Evolutionary conservation across 2,797 vertebrate genomes (phyloP).

Genomic region (Trachurus trachurus): DNA sequence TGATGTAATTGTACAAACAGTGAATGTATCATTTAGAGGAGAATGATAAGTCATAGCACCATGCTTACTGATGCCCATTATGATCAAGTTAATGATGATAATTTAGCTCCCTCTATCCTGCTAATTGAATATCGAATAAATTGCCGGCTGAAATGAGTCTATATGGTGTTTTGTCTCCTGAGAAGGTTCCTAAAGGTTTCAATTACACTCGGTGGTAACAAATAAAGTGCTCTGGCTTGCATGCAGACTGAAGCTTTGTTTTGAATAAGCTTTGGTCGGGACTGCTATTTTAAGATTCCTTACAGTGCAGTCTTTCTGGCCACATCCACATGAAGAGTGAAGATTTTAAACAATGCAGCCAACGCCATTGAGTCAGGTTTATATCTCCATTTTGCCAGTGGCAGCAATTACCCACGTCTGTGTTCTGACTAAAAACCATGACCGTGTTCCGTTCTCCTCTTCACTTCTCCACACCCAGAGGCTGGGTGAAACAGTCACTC

Average conservation of each 20-base stretch:
- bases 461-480: constrained; percentile 62
- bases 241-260: constrained; percentile 29
- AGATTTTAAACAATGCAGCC: constrained; percentile 57
- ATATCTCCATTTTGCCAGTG: constrained; percentile 59
- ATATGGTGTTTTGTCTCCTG: constrained; percentile 17
- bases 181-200: constrained; percentile 29
- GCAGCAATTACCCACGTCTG: constrained; percentile 76
- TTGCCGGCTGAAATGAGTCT: constrained; percentile 23
- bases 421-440: constrained; percentile 73
- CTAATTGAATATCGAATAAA: constrained; percentile 39
- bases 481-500: constrained; percentile 69
- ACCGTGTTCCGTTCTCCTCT: constrained; percentile 59
- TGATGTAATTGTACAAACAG: neutral
- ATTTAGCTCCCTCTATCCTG: constrained; percentile 19
- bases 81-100: constrained; percentile 34
- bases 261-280: constrained; percentile 32
- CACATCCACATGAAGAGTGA: constrained; percentile 12
- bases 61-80: constrained; percentile 15
- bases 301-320: constrained; percentile 24
- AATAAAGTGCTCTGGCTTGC: constrained; percentile 29
- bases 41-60: constrained; percentile 5
- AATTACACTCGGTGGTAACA: constrained; percentile 11
- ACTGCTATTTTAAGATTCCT: constrained; percentile 16
- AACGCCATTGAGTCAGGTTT: constrained; percentile 52
- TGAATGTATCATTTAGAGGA: neutral